Evolutionary conservation across 2,113 vertebrate genomes (phyloP), one percentile per base, ranked within the genome.

Genomic region (Rhagologus leucostigma): DNA sequence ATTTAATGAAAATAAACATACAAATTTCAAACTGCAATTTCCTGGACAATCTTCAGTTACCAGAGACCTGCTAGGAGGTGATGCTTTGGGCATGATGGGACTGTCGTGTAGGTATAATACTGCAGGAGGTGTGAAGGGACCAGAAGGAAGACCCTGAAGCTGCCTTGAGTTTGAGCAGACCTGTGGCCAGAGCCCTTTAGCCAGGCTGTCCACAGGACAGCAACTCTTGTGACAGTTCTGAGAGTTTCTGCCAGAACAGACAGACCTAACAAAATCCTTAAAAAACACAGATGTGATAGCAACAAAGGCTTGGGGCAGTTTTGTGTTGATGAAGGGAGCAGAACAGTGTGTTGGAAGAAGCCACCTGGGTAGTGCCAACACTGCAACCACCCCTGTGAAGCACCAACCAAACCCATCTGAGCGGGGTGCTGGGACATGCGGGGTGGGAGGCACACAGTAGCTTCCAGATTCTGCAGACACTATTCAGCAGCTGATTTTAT

Each of bases 41-140:
- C 37, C 29, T 71, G 49, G 44, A 32, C 39, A 62, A 65, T 57
- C 59, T 69, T 76, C 46, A 79, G 27, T 46, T 79, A 19, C 19
- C 47, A 63, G 67, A 46, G 57, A 83, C 32, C 26, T 56, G 41
- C 70, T 56, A 13, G 52, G 64, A 84, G 35, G 63, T 39, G 64
- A 78, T 57, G 37, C 42, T 52, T 20, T 42, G 65, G 73, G 42
- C 44, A 16, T 27, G 44, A 63, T 30, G 23, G 39, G 29, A 52
- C 21, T 47, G 21, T 11, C 22, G 22, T 2, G 12, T 3, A 35
- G 62, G 15, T 3, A 2, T 52, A 55, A 37, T 6, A 20, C 0
- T 39, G 57, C 22, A 56, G 33, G 41, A 82, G 14, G 41, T 53
- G 29, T 21, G 62, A 56, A 67, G 14, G 32, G 7, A 67, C 18